A percentile compares a stretch with the other conserved stretches of the same genome.
phyloP scores from a whole-genome alignment of 2,888 invertebrate species.

The Dryocosmus kuriphilus region DNA sequence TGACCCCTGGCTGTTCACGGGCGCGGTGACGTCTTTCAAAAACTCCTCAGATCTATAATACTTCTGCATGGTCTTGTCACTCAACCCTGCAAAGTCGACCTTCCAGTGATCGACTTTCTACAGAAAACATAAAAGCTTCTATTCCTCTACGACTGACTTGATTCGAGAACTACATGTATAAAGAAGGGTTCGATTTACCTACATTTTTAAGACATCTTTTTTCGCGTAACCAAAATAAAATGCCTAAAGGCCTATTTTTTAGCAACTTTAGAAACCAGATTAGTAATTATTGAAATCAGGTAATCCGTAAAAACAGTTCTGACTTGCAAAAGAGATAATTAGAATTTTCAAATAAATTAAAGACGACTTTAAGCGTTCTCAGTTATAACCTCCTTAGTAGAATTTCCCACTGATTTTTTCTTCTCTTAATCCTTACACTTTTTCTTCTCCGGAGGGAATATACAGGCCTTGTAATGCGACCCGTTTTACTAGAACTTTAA shows the following conservation, averaged over 20 bases:
- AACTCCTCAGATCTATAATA: slow-evolving; percentile 9
- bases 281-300: slow-evolving; percentile 16
- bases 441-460: not conserved
- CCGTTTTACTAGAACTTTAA: slow-evolving; percentile 6
- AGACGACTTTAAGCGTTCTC: not conserved
- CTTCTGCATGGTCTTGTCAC: slow-evolving; percentile 23
- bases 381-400: slow-evolving; percentile 4
- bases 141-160: not conserved
- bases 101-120: slow-evolving; percentile 1
- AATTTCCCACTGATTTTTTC: not conserved
- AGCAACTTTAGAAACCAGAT: too few species aligned
- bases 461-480: not conserved
- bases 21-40: not conserved
- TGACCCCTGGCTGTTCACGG: slow-evolving; percentile 21
- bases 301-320: not conserved
- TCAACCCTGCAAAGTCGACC: slow-evolving; percentile 27
- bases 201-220: too few species aligned
- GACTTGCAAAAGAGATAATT: slow-evolving; percentile 7
- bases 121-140: slow-evolving; percentile 13
- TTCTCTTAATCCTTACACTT: not conserved
- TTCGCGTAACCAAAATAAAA: too few species aligned
- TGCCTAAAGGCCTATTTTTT: too few species aligned
- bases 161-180: not conserved
- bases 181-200: too few species aligned
- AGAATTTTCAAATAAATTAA: slow-evolving; percentile 11